These are phyloP conservation scores for Capra hircus DNA, from an alignment of 2,113 vertebrate genomes.

Conservation along the genomic window DNA sequence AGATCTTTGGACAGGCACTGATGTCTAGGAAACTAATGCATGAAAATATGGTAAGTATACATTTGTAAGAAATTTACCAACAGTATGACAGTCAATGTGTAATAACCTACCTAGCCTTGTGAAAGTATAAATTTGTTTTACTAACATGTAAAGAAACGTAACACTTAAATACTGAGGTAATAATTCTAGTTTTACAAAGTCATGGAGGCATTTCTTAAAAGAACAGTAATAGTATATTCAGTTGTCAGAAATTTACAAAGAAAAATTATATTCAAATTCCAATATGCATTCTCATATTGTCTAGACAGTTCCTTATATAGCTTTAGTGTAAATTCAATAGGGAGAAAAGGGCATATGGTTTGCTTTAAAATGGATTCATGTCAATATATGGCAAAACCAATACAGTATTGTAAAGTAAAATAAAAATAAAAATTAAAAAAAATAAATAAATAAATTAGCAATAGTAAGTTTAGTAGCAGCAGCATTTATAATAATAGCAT, in stretches of 20 bases:
- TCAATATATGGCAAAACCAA: too few species aligned
- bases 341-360: neutral
- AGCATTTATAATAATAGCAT: neutral
- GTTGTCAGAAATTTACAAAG: neutral
- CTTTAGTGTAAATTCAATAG: neutral
- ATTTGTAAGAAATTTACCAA: neutral
- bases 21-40: neutral
- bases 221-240: neutral
- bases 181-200: neutral
- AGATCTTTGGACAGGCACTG: neutral
- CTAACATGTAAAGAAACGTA: neutral
- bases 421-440: too few species aligned
- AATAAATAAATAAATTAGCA: constrained; percentile 35
- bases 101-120: neutral
- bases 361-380: neutral
- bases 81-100: neutral
- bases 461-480: neutral
- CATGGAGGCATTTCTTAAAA: neutral
- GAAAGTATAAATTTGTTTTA: neutral
- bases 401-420: too few species aligned
- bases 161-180: neutral
- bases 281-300: neutral
- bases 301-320: neutral
- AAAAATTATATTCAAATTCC: neutral
- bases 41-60: neutral